Conservation (phyloP, 2,113 vertebrate genomes). For the Lophius piscatorius region DNA sequence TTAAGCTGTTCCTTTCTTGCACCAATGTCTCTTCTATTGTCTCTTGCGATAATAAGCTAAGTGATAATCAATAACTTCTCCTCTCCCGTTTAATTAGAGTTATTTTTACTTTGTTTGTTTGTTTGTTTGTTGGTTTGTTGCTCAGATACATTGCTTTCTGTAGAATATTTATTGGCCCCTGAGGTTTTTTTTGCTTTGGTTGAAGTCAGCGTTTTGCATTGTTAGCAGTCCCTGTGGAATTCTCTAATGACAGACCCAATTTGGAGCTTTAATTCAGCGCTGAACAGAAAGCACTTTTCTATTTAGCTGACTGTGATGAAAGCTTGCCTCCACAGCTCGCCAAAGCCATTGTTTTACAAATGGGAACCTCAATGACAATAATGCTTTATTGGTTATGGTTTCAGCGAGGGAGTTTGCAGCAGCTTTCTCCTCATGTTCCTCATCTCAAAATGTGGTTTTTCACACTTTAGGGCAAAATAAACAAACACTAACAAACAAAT, state of each 20-base stretch:
- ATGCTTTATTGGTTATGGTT: constrained; percentile 71
- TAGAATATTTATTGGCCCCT: constrained; percentile 57
- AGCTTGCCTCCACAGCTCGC: constrained; percentile 62
- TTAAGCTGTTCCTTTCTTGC: constrained; percentile 31
- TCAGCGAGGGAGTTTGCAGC: constrained; percentile 56
- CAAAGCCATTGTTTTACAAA: constrained; percentile 81
- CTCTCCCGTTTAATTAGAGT: constrained; percentile 57
- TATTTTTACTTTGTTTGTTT: constrained; percentile 72
- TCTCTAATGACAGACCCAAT: constrained; percentile 67
- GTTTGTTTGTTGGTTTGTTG: no score
- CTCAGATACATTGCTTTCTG: constrained; percentile 50
- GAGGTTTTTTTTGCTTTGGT: constrained; percentile 60
- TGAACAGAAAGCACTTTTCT: constrained; percentile 56
- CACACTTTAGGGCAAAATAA: constrained; percentile 50
- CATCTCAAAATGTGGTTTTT: constrained; percentile 57
- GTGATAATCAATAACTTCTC: constrained; percentile 63
- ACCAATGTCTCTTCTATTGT: constrained; percentile 52
- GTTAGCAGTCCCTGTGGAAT: constrained; percentile 66
- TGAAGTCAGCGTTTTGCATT: constrained; percentile 66
- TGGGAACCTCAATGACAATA: constrained; percentile 76
- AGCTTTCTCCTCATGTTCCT: constrained; percentile 35
- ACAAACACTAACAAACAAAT: constrained; percentile 55
- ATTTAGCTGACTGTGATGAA: constrained; percentile 61
- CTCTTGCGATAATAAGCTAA: constrained; percentile 41
- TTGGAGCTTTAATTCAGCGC: constrained; percentile 59